phyloP scores from a whole-genome alignment of 1,140 invertebrate species.

The Drosophila kikkawai region DNA sequence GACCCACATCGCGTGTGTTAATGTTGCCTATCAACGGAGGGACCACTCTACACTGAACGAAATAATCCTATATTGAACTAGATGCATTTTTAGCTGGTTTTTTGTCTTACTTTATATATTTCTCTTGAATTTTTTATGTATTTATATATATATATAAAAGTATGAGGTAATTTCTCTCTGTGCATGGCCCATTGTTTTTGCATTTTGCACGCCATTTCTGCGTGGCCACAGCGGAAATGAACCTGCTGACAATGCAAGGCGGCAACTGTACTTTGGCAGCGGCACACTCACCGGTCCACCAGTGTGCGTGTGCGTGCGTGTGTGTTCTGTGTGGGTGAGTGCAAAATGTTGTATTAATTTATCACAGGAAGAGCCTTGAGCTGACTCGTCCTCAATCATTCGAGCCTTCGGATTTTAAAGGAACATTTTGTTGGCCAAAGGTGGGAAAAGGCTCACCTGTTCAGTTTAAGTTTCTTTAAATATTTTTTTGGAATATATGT shows the following conservation, averaged over 20 bases:
- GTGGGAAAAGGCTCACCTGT: neutral
- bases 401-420: conserved; percentile 10
- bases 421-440: neutral
- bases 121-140: neutral
- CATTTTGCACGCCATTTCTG: conserved; percentile 52
- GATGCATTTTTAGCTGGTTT: neutral
- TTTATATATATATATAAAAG: neutral
- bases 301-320: neutral
- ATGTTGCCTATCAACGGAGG: conserved; percentile 40
- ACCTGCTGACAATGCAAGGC: conserved; percentile 49
- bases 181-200: conserved; percentile 16
- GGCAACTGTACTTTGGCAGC: conserved; percentile 23
- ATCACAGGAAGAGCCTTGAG: conserved; percentile 38
- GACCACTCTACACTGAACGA: neutral
- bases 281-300: conserved; percentile 1
- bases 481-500: too few species aligned
- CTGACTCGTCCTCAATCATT: conserved; percentile 32
- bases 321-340: conserved; percentile 24
- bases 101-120: neutral
- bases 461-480: neutral
- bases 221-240: conserved; percentile 53
- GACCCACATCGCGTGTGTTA: conserved; percentile 44
- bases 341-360: conserved; percentile 43
- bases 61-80: neutral
- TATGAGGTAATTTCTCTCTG: neutral